These are phyloP conservation scores for Grapholita molesta DNA, from an alignment of 1,140 invertebrate genomes.

Conservation along the genomic window DNA sequence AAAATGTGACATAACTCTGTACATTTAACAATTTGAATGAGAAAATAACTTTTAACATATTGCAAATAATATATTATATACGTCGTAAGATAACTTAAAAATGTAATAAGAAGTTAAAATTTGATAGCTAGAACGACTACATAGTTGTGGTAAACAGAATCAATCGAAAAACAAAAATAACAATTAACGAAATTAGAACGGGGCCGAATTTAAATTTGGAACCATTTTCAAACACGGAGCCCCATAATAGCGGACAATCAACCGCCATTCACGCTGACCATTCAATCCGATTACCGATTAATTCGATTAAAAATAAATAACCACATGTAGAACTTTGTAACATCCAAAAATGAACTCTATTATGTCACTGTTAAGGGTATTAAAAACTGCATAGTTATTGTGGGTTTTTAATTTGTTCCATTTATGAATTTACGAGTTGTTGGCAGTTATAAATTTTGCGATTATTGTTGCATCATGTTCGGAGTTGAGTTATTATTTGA, in stretches of 20 bases:
- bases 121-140: no score
- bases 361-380: background rate
- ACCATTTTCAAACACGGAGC: conserved; percentile 30
- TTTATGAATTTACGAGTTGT: conserved; percentile 49
- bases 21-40: no score
- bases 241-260: conserved; percentile 33
- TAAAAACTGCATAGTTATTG: background rate
- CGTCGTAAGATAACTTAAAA: no score
- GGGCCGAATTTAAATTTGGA: conserved; percentile 18
- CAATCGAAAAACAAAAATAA: background rate
- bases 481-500: conserved; percentile 54
- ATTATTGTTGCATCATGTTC: conserved; percentile 40
- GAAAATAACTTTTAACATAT: no score
- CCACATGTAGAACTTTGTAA: background rate
- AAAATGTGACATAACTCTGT: no score
- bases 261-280: conserved; percentile 36
- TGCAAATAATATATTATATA: no score
- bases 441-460: conserved; percentile 62
- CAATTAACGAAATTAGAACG: conserved; percentile 19
- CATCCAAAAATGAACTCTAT: background rate
- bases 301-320: conserved; percentile 49
- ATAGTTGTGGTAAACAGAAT: background rate
- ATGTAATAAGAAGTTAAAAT: no score
- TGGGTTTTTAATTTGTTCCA: background rate
- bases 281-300: conserved; percentile 47